Evolutionary conservation across 2,113 vertebrate species (phyloP), one percentile per base, ranked within the genome.

Genomic region (Illadopsis cleaveri): DNA sequence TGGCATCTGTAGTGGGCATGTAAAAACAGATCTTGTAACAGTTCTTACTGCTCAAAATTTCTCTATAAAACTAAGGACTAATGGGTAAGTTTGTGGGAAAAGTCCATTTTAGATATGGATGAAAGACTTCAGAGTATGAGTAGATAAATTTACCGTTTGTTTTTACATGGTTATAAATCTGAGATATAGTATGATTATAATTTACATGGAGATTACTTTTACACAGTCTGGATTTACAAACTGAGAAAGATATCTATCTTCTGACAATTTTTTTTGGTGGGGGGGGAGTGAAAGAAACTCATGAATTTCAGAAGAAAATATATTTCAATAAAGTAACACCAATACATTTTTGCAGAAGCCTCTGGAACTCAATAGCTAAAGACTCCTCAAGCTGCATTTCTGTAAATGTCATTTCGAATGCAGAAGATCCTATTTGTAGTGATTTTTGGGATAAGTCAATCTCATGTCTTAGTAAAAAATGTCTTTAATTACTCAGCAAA

Each of bases 1-100:
- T 40, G 48, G 23, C 12, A 37, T 25, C 42, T 58, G 12, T 1
- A 77, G 25, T 5, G 38, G 0, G 1, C 7, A 21, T 1, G 4
- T 11, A 58, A 70, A 84, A 65, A 23, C 18, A 17, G 30, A 12
- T 48, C 45, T 48, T 23, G 0, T 7, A 62, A 42, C 15, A 64
- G 38, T 4, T 76, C 47, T 28, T 69, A 40, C 5, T 50, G 60
- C 27, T 51, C 44, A 71, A n/a, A 78, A 72, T 21, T 23, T 40
- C 78, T 75, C 38, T 8, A 21, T 3, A 69, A 60, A 56, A 75
- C 27, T 15, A 69, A 77, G 19, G 25, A 40, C 31, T 48, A 38
- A 42, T 2, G 5, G 18, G 10, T 5, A 83, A 70, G n/a, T 54
- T 44, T 65, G 27, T 11, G 12, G n/a, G 11, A 44, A 90, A 73